Base-by-base conservation (phyloP, 2,113 vertebrate genomes). In the Gymnorhina tibicen region DNA sequence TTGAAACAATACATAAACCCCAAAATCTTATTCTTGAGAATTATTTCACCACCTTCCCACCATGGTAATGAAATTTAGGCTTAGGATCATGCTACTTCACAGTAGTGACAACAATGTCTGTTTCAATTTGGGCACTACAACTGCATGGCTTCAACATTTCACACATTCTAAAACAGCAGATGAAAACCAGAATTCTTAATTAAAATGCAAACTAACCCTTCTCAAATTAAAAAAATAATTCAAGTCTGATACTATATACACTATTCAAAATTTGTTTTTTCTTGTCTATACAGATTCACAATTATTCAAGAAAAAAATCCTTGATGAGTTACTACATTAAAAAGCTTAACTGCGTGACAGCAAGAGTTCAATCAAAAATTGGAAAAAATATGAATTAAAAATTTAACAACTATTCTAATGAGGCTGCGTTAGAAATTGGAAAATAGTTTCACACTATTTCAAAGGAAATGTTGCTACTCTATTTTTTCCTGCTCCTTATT, bases 401-500 rank as follows among this genome's bases (percentile, higher is more conserved):
- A 64, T 27, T 87, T 46, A 59, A 50, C 47, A 67, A 53, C 27
- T 58, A 66, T 20, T 89, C 74, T 59, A 87, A 60, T 11, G 14
- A 85, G 15, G 6, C 7, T 87, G 23, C 41, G 85, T 14, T 9
- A 79, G 28, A 87, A 87, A 76, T 6, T 26, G 11, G 11, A 94
- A 62, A 69, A 64, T 19, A 73, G 23, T 56, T 87, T 49, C 26
- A 77, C 5, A 23, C 3, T 10, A 16, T 9, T 62, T 56, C 39
- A 81, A 72, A 89, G 9, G 33, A 87, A 55, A 47, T 11, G 15
- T 12, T 87, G 20, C 39, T 58, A 73, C 8, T 66, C 27, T 56
- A 6, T 16, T 49, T 76, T 20, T 6, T 2, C 3, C 11, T 21
- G 1, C 1, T 17, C 1, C 19, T 22, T 9, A 5, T 4, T 13